Conservation (phyloP, 2,888 invertebrate genomes). For the Oscheius onirici region DNA sequence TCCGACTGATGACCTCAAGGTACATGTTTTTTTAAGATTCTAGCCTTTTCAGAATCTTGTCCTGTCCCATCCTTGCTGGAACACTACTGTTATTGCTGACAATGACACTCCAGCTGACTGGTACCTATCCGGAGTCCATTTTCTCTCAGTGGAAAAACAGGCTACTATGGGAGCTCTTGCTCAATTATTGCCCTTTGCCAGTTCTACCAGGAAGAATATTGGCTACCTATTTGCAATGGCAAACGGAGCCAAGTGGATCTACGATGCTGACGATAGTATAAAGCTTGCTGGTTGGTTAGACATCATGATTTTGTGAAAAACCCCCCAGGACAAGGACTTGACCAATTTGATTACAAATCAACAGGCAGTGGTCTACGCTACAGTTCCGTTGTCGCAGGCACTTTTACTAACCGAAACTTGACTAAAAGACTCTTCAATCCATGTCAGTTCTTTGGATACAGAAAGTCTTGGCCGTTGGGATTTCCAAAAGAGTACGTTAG, state of each 20-base stretch:
- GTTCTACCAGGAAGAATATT: constrained; percentile 30
- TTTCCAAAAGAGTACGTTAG: no score
- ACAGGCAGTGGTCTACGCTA: constrained; percentile 33
- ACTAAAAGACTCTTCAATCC: no score
- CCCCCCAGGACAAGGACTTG: constrained; percentile 39
- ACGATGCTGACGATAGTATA: constrained; percentile 37
- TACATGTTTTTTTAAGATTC: background rate
- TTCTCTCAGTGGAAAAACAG: constrained; percentile 26
- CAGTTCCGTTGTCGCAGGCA: background rate
- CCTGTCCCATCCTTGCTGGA: constrained; percentile 25
- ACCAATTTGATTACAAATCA: constrained; percentile 41
- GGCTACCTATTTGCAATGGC: constrained; percentile 35
- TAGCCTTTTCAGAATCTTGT: background rate
- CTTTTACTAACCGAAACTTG: no score
- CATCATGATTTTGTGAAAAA: constrained; percentile 4
- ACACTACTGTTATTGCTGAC: constrained; percentile 36
- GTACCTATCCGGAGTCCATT: constrained; percentile 33
- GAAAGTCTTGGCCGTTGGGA: no score
- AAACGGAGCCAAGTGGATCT: constrained; percentile 37
- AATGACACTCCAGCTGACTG: constrained; percentile 36
- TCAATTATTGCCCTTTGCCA: background rate
- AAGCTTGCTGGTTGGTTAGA: constrained; percentile 23
- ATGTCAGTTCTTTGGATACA: no score
- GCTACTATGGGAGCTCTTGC: background rate
- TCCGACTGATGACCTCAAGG: constrained; percentile 19